phyloP scores from a whole-genome alignment of 2,888 invertebrate species.

The Eupithecia pulchellata region DNA sequence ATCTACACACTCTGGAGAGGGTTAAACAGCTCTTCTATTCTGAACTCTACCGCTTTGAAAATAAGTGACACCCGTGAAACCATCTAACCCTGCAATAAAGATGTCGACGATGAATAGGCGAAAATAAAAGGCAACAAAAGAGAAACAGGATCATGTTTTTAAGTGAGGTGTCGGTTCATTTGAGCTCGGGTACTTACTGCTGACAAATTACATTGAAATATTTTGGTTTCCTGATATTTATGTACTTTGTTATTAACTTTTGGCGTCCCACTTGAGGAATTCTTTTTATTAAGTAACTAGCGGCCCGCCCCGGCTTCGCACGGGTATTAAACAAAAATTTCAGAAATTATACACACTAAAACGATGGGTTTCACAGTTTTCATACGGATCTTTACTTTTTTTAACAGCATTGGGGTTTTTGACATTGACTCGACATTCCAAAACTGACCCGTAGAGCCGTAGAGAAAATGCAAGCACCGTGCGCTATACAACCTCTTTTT shows the following conservation, averaged over 20 bases:
- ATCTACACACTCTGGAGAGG: conserved; percentile 13
- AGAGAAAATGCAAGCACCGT: no score
- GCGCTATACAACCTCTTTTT: no score
- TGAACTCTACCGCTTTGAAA: conserved; percentile 21
- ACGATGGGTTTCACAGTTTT: no score
- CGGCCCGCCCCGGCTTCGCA: no score
- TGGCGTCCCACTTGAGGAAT: neutral
- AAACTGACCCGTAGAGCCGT: no score
- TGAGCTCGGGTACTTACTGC: conserved; percentile 32
- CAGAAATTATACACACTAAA: no score
- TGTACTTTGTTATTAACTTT: no score
- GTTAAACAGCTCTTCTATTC: conserved; percentile 19
- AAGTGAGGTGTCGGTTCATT: conserved; percentile 45
- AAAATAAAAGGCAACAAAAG: conserved; percentile 44
- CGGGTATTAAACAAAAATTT: no score
- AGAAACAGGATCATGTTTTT: conserved; percentile 43
- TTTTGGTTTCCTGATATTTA: neutral
- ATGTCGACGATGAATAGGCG: conserved; percentile 47
- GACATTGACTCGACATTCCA: no score
- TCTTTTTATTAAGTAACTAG: neutral
- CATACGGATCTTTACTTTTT: no score
- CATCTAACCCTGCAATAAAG: conserved; percentile 37
- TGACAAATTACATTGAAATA: neutral
- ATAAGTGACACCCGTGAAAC: conserved; percentile 25
- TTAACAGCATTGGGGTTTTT: no score